A percentile compares a stretch with the other conserved stretches of the same genome.
phyloP scores from a whole-genome alignment of 2,113 vertebrate species.

The Rattus rattus region DNA sequence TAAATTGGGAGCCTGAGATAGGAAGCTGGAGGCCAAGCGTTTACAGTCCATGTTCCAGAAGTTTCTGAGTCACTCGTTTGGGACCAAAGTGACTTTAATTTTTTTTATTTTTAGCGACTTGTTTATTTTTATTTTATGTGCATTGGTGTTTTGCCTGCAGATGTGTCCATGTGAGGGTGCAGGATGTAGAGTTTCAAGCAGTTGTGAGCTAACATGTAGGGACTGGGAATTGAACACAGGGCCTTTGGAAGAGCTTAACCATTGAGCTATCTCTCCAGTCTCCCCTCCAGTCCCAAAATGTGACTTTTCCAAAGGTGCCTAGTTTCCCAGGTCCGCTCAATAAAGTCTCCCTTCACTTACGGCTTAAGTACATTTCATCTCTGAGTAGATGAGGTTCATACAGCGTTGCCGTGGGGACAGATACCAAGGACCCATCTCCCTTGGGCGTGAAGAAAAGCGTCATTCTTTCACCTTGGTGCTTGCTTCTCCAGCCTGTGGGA shows the following conservation, averaged over 20 bases:
- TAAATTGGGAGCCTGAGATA: constrained; percentile 39
- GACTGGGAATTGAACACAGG: neutral
- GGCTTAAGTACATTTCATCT: neutral
- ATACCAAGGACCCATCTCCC: neutral
- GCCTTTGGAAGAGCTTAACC: neutral
- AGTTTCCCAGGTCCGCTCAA: constrained; percentile 57
- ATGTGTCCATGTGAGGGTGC: neutral
- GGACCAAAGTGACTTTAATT: constrained; percentile 55
- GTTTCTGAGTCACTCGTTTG: constrained; percentile 75
- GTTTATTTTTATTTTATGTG: neutral
- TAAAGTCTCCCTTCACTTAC: neutral
- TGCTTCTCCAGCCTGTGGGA: neutral
- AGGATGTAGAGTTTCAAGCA: neutral
- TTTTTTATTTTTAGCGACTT: neutral
- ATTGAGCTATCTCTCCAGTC: neutral
- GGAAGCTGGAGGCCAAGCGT: constrained; percentile 15
- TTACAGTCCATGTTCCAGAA: constrained; percentile 61
- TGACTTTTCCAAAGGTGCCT: constrained; percentile 64
- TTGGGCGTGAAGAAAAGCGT: rapidly evolving
- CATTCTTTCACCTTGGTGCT: neutral
- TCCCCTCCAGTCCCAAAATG: neutral
- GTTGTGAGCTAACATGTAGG: no score
- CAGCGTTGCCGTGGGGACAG: neutral
- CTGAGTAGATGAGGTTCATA: neutral
- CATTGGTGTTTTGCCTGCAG: neutral